Evolutionary conservation across 2,888 invertebrate species (phyloP).

Genomic region (Anorthoa munda): DNA sequence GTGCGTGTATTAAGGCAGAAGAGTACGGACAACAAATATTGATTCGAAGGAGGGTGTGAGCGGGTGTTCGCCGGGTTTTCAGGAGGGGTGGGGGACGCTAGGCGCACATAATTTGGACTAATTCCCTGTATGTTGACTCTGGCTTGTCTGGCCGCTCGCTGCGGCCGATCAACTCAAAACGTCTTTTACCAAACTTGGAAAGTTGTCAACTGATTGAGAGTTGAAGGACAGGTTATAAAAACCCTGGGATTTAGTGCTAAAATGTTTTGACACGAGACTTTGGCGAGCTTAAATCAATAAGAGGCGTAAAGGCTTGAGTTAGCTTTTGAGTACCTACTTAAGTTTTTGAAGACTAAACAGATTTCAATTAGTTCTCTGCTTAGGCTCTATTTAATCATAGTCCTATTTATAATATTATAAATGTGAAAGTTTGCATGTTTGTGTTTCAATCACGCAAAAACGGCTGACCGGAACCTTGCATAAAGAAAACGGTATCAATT

Average conservation of each 20-base stretch:
- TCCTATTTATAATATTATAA: no score
- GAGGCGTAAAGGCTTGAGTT: constrained; percentile 7
- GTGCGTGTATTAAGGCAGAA: constrained; percentile 91
- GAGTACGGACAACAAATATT: constrained; percentile 91
- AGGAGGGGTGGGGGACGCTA: constrained; percentile 70
- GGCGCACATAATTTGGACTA: constrained; percentile 90
- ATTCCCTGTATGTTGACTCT: constrained; percentile 89
- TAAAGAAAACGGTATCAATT: neutral
- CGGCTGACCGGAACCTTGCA: neutral
- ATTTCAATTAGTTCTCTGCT: constrained; percentile 3
- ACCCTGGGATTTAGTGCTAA: constrained; percentile 7
- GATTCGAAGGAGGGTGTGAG: constrained; percentile 86
- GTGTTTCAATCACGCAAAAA: no score
- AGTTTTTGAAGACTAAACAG: neutral
- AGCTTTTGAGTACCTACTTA: neutral
- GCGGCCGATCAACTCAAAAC: constrained; percentile 82
- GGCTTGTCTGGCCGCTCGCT: constrained; percentile 86
- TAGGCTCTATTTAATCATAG: neutral
- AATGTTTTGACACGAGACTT: constrained; percentile 35
- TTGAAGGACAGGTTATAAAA: constrained; percentile 44
- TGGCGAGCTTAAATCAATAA: constrained; percentile 16
- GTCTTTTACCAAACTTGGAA: constrained; percentile 82
- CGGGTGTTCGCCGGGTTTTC: constrained; percentile 71
- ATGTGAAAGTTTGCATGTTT: no score
- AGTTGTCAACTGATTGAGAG: constrained; percentile 61